Evolutionary conservation across 2,113 vertebrate genomes (phyloP).

Genomic region (Pampusana beccarii): DNA sequence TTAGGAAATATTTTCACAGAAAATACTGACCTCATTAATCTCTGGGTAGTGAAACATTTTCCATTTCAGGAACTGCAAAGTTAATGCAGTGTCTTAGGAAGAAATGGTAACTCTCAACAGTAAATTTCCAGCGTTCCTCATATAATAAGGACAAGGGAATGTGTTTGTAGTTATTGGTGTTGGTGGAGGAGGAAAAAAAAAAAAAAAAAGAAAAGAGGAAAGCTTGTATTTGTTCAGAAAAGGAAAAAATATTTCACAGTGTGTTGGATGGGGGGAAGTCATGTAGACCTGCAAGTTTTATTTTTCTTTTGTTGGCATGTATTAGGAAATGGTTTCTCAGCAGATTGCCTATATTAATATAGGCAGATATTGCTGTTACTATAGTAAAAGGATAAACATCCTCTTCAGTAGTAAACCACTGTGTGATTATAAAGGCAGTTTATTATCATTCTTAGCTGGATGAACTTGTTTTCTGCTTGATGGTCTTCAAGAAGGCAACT

Average conservation of each 20-base stretch:
- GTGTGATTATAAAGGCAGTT: background rate
- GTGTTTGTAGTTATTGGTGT: background rate
- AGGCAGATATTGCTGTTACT: background rate
- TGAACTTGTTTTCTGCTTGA: slow-evolving; percentile 15
- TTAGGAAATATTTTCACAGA: background rate
- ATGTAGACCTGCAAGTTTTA: background rate
- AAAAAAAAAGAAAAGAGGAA: background rate
- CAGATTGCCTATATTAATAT: background rate
- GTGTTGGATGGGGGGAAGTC: background rate
- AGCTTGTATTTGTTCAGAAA: background rate
- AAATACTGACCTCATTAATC: background rate
- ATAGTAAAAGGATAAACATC: background rate
- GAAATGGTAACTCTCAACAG: background rate
- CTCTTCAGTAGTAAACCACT: background rate
- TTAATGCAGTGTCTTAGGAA: background rate
- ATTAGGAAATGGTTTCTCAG: background rate
- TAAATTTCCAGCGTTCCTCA: background rate
- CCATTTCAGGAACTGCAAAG: background rate
- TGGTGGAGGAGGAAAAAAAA: background rate
- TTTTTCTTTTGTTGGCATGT: background rate
- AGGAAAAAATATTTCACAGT: background rate
- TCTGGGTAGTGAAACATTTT: background rate
- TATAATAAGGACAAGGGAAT: background rate
- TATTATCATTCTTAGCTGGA: background rate
- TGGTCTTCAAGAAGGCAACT: slow-evolving; percentile 41